phyloP scores from a whole-genome alignment of 2,797 vertebrate species.

The Phataginus tricuspis region DNA sequence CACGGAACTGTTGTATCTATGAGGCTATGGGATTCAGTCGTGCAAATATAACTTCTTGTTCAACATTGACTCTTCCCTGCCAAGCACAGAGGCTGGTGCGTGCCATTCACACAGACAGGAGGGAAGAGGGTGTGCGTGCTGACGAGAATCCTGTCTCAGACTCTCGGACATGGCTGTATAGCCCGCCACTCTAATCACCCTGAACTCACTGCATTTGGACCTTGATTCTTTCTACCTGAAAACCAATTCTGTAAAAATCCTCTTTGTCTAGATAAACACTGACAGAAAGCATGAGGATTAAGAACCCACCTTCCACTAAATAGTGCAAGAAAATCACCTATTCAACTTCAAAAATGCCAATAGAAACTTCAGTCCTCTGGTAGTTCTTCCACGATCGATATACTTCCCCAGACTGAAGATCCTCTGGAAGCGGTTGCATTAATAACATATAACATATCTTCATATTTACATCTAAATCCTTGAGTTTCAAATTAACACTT shows the following conservation, averaged over 20 bases:
- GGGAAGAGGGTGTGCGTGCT: rapidly evolving
- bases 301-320: neutral
- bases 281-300: neutral
- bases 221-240: neutral
- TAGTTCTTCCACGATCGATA: neutral
- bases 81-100: rapidly evolving
- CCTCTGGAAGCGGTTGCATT: too few species aligned
- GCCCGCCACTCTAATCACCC: rapidly evolving
- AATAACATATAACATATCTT: neutral
- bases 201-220: neutral
- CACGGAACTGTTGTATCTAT: rapidly evolving
- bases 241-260: neutral
- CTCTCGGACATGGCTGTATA: neutral
- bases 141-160: neutral
- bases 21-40: too few species aligned
- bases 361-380: too few species aligned
- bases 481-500: slow-evolving; percentile 67
- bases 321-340: neutral
- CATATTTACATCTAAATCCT: slow-evolving; percentile 44
- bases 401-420: rapidly evolving
- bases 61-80: neutral
- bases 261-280: neutral
- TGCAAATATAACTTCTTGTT: neutral
- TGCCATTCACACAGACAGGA: rapidly evolving
- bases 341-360: neutral